Percentiles rank a stretch among this genome's conserved stretches.
Evolutionary conservation across 2,797 vertebrate genomes (phyloP).

Genomic region (Florisuga fusca): DNA sequence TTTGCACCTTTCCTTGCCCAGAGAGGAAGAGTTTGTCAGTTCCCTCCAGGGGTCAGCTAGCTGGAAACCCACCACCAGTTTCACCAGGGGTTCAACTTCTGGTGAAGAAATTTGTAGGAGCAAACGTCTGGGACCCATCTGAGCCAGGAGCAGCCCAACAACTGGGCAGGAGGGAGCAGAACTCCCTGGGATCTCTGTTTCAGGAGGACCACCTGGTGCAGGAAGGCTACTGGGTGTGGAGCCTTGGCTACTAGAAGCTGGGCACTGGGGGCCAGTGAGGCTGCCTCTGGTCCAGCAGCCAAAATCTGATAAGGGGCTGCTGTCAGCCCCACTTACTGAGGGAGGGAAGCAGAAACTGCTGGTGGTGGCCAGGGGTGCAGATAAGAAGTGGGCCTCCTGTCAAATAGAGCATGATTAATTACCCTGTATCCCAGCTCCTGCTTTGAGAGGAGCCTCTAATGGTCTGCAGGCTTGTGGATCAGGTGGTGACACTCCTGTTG

Average conservation of each 20-base stretch:
- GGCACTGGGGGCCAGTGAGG: not conserved
- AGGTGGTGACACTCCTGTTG: constrained; percentile 8
- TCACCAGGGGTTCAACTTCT: not conserved
- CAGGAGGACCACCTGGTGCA: not conserved
- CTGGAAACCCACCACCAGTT: not conserved
- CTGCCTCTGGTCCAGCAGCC: constrained; percentile 21
- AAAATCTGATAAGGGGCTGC: constrained; percentile 69
- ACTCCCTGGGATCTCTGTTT: not conserved
- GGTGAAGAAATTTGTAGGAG: not conserved
- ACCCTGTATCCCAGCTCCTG: constrained; percentile 33
- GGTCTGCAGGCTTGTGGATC: constrained; percentile 47
- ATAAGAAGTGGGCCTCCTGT: constrained; percentile 77
- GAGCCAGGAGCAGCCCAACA: not conserved
- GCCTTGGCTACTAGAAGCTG: not conserved
- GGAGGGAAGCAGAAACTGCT: constrained; percentile 62
- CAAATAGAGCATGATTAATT: constrained; percentile 77
- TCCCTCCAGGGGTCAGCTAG: not conserved
- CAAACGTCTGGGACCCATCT: not conserved
- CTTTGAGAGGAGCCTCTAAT: constrained; percentile 68
- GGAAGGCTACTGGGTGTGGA: constrained; percentile 19
- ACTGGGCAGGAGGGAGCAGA: not conserved
- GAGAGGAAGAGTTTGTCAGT: not conserved
- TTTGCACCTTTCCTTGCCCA: not conserved
- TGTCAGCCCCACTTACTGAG: constrained; percentile 69
- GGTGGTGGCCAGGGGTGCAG: constrained; percentile 72